phyloP scores from a whole-genome alignment of 2,888 invertebrate genomes.

The Phragmatobia fuliginosa region DNA sequence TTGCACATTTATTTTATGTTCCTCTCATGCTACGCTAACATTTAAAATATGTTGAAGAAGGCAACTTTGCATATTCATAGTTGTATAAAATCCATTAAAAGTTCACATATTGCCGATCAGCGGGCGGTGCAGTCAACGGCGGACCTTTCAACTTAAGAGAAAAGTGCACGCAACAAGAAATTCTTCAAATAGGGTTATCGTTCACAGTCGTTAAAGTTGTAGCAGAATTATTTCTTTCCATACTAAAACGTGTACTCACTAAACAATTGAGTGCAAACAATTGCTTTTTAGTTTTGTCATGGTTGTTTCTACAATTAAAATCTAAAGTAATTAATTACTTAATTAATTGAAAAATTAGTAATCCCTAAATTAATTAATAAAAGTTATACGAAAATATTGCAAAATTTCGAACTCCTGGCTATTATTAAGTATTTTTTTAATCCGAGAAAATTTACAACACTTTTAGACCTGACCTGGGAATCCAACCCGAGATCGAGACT shows the following conservation, averaged over 20 bases:
- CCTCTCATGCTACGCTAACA: background rate
- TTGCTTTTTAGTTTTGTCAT: background rate
- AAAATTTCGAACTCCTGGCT: no score
- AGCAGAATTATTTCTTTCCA: background rate
- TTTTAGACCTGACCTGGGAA: no score
- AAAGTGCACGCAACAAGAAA: slow-evolving; percentile 32
- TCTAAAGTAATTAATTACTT: no score
- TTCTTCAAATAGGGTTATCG: slow-evolving; percentile 5
- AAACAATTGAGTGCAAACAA: no score
- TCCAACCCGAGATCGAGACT: no score
- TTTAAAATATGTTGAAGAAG: background rate
- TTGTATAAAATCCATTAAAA: slow-evolving; percentile 27
- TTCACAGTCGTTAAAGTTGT: background rate
- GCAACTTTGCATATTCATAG: background rate
- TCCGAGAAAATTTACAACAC: no score
- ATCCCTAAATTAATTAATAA: no score
- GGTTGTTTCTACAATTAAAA: background rate
- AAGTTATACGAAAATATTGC: no score
- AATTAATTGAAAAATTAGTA: no score
- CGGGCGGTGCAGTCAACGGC: slow-evolving; percentile 12
- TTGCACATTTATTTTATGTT: background rate
- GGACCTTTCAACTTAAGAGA: slow-evolving; percentile 43
- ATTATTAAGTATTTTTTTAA: no score
- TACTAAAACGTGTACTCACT: background rate
- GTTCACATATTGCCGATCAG: slow-evolving; percentile 29